Evolutionary conservation across 2,797 vertebrate genomes (phyloP), one percentile per base, ranked within the genome.

Genomic region (Enteromius paludinosus): DNA sequence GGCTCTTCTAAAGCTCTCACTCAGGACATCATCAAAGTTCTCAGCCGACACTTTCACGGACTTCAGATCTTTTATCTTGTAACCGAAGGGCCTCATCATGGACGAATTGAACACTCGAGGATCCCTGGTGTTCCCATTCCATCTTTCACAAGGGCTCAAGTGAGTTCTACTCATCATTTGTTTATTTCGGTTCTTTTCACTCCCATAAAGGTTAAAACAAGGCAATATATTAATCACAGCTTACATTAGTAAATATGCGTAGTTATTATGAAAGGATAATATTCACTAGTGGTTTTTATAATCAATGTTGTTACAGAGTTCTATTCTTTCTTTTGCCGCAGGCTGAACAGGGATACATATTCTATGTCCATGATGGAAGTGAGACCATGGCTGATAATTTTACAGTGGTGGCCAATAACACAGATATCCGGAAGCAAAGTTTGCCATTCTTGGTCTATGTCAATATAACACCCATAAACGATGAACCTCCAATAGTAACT

Each of bases 91-190:
- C 97, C 96, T 0, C 93, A 92, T 72, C 92, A 96, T 5, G 96
- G 96, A 11, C 95, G 92, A 86, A 45, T 98, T 87, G 95, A 96
- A 92, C 95, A 96, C 86, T 94, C 91, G 59, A 90, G 59, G 85
- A 91, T 95, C 86, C 96, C 96, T 33, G 95, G 94, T 86, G 90
- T 94, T 83, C 93, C 93, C 33, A 92, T 97, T 84, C 90, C 89
- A 3, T 93, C 91, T 45, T 98, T 98, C 92, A 97, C 93, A 47
- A 95, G 92, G 86, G 95, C 95, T 77, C 96, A 98, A 96, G 97
- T 98, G 91, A 86, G 84, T 54, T 23, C 6, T n/a, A 25, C 38
- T 70, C 3, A 47, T 35, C n/a, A 25, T 18, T 49, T 81, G 12
- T 33, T 43, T 79, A 14, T 9, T 52, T n/a, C n/a, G 6, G 7